These are phyloP conservation scores for Labeo calbasu DNA, from an alignment of 2,797 vertebrate species.

Conservation along the genomic window DNA sequence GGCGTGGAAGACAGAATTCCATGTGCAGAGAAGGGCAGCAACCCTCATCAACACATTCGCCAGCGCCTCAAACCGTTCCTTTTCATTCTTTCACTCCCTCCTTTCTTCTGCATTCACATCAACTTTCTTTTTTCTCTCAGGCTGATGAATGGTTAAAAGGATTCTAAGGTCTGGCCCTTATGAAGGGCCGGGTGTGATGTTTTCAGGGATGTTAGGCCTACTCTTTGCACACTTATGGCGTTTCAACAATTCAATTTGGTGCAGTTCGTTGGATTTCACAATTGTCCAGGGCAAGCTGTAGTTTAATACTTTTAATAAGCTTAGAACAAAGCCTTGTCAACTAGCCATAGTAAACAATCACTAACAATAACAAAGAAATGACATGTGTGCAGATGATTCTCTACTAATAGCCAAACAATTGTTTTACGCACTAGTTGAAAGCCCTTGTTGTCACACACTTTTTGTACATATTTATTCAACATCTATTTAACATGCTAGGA, in stretches of 20 bases:
- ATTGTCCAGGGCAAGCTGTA: not conserved
- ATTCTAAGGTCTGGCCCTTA: conserved; percentile 8
- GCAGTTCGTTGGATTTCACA: not conserved
- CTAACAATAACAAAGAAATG: not conserved
- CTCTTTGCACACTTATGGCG: not conserved
- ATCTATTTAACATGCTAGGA: conserved; percentile 9
- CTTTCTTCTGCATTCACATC: not conserved
- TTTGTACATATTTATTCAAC: conserved; percentile 17
- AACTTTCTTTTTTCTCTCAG: conserved; percentile 41
- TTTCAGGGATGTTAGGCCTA: not conserved
- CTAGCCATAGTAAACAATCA: conserved; percentile 23
- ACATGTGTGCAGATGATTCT: conserved; percentile 22
- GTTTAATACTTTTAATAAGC: not conserved
- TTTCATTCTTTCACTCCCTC: conserved; percentile 18
- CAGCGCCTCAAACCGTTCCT: not conserved
- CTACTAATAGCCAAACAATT: conserved; percentile 25
- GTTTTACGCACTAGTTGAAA: conserved; percentile 1
- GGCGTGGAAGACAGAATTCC: conserved; percentile 38
- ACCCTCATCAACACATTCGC: conserved; percentile 9
- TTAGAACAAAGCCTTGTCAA: conserved; percentile 2
- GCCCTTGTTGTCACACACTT: not conserved
- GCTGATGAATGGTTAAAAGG: conserved; percentile 22
- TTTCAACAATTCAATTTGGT: not conserved
- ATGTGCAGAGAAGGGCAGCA: conserved; percentile 35
- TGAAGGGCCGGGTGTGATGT: not conserved